Percentiles rank a stretch among this genome's conserved stretches.
These are phyloP conservation scores for Rhabdophis nuchalis DNA, from an alignment of 2,797 vertebrate species.

Conservation along the genomic window DNA sequence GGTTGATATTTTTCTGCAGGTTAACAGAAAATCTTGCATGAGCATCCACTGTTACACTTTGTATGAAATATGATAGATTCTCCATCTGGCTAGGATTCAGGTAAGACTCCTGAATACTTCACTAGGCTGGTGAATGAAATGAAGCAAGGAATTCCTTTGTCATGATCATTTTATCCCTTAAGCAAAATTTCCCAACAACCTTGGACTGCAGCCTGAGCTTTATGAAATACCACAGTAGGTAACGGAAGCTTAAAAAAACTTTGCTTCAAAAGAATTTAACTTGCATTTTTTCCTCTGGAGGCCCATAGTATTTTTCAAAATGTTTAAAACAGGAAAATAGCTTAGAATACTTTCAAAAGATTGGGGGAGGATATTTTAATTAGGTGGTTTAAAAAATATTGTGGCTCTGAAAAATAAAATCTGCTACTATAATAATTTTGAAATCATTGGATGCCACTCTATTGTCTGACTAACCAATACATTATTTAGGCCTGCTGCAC, in stretches of 20 bases:
- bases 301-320: not conserved
- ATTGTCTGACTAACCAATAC: constrained; percentile 3
- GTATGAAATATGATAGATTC: constrained; percentile 21
- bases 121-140: constrained; percentile 42
- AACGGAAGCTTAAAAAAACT: constrained; percentile 31
- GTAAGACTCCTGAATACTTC: constrained; percentile 55
- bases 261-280: constrained; percentile 21
- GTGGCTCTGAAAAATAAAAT: not conserved
- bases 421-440: not conserved
- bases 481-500: not conserved
- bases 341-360: constrained; percentile 30
- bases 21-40: constrained; percentile 40
- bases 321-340: not conserved
- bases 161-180: constrained; percentile 54
- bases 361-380: constrained; percentile 46
- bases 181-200: constrained; percentile 30
- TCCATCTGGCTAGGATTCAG: constrained; percentile 48
- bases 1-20: not conserved
- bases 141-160: constrained; percentile 56
- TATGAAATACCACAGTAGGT: constrained; percentile 47
- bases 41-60: constrained; percentile 15
- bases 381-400: not conserved
- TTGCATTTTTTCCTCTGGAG: not conserved
- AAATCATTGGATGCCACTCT: not conserved
- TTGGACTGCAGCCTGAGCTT: constrained; percentile 38